Conservation (phyloP, 2,797 vertebrate genomes). For the Pantherophis alleghaniensis region DNA sequence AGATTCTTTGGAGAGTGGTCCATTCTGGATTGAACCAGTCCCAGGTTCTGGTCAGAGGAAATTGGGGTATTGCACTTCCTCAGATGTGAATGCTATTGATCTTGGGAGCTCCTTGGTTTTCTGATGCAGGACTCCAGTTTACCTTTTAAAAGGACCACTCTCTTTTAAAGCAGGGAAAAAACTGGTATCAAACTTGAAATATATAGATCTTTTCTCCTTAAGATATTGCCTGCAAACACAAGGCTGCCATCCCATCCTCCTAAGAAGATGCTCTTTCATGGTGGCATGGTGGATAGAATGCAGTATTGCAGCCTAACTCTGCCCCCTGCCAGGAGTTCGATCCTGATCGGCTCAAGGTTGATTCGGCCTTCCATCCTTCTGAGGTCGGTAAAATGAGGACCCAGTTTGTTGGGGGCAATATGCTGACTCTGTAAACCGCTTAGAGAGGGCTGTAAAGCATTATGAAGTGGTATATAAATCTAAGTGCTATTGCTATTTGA, state of each 20-base stretch:
- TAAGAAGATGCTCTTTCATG: background rate
- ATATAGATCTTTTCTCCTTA: background rate
- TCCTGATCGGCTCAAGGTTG: too few relatives aligned
- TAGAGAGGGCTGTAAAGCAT: too few relatives aligned
- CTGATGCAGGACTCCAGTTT: background rate
- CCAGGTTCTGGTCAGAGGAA: background rate
- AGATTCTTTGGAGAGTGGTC: background rate
- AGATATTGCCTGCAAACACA: background rate
- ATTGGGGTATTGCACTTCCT: background rate
- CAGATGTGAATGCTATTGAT: background rate
- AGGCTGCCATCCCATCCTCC: background rate
- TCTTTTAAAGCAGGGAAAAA: background rate
- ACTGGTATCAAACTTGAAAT: background rate
- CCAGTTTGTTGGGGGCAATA: too few relatives aligned
- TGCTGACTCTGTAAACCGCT: too few relatives aligned
- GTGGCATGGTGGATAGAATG: too few relatives aligned
- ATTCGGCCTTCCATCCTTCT: too few relatives aligned
- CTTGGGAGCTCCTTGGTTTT: background rate
- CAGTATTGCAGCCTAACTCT: too few relatives aligned
- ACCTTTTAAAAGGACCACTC: background rate
- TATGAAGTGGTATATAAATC: too few relatives aligned
- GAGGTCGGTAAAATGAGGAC: too few relatives aligned
- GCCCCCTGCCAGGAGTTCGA: too few relatives aligned
- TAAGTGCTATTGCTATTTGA: background rate
- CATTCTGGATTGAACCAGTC: background rate